phyloP scores from a whole-genome alignment of 2,113 vertebrate genomes.

The Desmodus rotundus region DNA sequence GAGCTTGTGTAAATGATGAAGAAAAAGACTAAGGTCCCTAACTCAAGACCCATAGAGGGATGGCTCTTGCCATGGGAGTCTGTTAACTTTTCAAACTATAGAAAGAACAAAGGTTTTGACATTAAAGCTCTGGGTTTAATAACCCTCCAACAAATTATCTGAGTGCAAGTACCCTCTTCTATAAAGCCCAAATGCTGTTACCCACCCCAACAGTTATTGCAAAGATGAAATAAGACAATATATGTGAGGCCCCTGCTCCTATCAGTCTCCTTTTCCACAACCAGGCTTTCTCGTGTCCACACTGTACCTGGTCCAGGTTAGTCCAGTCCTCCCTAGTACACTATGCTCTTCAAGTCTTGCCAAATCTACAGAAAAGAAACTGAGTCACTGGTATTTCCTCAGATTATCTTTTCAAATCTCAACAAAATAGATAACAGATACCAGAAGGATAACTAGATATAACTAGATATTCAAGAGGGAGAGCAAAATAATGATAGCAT shows the following conservation, averaged over 20 bases:
- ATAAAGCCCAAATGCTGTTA: not conserved
- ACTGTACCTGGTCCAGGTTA: not conserved
- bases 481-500: not conserved
- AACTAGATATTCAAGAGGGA: not conserved
- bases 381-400: not conserved
- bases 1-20: not conserved
- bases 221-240: not conserved
- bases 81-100: constrained; percentile 20
- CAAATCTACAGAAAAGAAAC: not conserved
- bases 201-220: not conserved
- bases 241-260: not conserved
- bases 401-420: constrained; percentile 28
- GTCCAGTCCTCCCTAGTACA: not conserved
- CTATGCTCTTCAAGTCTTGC: not conserved
- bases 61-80: not conserved
- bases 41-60: not conserved
- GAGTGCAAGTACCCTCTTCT: not conserved
- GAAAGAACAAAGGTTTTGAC: not conserved
- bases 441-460: constrained; percentile 5
- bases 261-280: not conserved
- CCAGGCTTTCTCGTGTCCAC: not conserved
- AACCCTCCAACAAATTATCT: not conserved
- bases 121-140: not conserved
- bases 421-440: not conserved
- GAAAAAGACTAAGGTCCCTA: not conserved